phyloP scores from a whole-genome alignment of 2,797 vertebrate species.

The Microchirus variegatus region DNA sequence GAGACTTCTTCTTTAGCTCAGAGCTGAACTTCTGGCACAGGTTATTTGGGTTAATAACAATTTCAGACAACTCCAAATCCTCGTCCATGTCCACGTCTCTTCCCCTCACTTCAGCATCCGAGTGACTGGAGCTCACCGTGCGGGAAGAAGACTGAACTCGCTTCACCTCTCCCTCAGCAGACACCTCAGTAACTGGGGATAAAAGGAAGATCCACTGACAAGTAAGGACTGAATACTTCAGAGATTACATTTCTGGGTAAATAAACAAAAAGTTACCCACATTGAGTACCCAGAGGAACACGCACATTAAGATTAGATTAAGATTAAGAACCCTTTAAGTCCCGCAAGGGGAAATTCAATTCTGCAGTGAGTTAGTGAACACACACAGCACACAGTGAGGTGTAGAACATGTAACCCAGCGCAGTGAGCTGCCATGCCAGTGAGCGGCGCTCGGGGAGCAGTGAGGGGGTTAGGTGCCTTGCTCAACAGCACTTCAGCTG shows the following conservation, averaged over 20 bases:
- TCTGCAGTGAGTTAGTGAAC: too few species aligned
- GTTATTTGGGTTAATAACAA: constrained; percentile 52
- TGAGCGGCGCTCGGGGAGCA: too few species aligned
- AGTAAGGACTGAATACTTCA: neutral
- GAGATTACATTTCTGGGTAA: neutral
- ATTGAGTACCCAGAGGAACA: too few species aligned
- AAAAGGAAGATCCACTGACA: constrained; percentile 14
- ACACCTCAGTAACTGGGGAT: constrained; percentile 44
- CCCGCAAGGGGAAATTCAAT: too few species aligned
- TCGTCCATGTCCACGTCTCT: constrained; percentile 55
- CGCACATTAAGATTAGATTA: too few species aligned
- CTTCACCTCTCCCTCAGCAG: constrained; percentile 46
- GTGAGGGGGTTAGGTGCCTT: too few species aligned
- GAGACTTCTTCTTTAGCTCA: constrained; percentile 85
- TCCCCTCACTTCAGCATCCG: constrained; percentile 46
- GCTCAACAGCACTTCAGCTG: too few species aligned
- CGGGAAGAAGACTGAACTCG: constrained; percentile 43
- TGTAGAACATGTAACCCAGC: too few species aligned
- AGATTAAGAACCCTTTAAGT: too few species aligned
- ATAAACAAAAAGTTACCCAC: neutral
- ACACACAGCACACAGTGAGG: too few species aligned
- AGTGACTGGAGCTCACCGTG: constrained; percentile 53
- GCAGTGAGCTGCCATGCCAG: too few species aligned
- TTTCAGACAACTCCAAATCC: constrained; percentile 70
- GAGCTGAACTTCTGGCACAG: constrained; percentile 84